A percentile compares a stretch with the other conserved stretches of the same genome.
Evolutionary conservation across 2,797 vertebrate genomes (phyloP).

Genomic region (Octomys mimax): DNA sequence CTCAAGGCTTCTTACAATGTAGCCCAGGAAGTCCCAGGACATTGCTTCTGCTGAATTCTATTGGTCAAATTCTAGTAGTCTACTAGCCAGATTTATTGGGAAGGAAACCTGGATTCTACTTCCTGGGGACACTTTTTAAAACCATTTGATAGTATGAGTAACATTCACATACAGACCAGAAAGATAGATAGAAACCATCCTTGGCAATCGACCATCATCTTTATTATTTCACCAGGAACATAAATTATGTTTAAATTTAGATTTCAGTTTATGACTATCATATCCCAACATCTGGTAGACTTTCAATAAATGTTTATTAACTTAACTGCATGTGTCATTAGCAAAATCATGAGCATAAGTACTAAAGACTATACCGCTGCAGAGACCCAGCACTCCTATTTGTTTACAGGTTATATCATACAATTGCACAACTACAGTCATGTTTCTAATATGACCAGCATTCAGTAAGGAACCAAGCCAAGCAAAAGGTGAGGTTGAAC

Average conservation of each 20-base stretch:
- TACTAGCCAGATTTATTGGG: neutral
- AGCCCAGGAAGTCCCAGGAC: neutral
- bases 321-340: neutral
- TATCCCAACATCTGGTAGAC: neutral
- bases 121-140: neutral
- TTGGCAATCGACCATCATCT: neutral
- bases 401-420: neutral
- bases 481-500: neutral
- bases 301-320: neutral
- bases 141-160: no score
- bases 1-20: neutral
- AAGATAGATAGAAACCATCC: neutral
- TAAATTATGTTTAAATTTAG: neutral
- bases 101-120: neutral
- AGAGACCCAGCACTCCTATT: neutral
- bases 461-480: neutral
- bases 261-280: neutral
- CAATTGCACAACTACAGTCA: neutral
- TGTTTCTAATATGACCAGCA: neutral
- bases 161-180: neutral
- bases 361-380: neutral
- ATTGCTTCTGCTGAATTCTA: neutral
- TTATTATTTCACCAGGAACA: neutral
- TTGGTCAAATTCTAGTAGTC: neutral
- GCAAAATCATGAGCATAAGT: neutral